Evolutionary conservation across 1,140 invertebrate species (phyloP), one percentile per base, ranked within the genome.

Genomic region (Trichogramma pretiosum): DNA sequence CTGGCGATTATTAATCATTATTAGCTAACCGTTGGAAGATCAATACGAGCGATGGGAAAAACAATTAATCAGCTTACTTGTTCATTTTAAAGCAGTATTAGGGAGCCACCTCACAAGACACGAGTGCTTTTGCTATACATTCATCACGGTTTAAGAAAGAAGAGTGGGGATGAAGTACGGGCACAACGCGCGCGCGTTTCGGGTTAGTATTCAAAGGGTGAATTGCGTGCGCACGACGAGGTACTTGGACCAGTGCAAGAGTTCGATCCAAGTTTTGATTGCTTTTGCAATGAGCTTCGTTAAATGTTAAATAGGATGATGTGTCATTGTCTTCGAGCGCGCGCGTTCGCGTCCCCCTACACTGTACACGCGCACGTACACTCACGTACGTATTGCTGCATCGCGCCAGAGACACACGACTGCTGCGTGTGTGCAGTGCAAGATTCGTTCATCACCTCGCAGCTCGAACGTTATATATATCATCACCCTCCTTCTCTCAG

Each of bases 231-330:
- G 17, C 17, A 17, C 13, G n/a, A n/a, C 2, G 38, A 34, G 14
- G 41, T 32, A 45, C 28, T 35, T 44, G 48, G 41, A 38, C 26
- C 32, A 35, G 35, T 19, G 24, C 48, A 40, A 52, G 45, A 61
- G 54, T 62, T 58, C 47, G 45, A 17, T 45, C 46, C 50, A 69
- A 71, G 63, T 71, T 68, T 68, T 68, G 64, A 69, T 68, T 71
- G 64, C 63, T 69, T 67, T 63, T 57, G 56, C 63, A 65, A 69
- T 68, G 63, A 69, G 64, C 63, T 68, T 64, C 61, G 61, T 65
- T 68, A 67, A 68, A 66, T 62, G 62, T 68, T 68, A 65, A 64
- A 62, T 57, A 60, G 52, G 56, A 62, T 62, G 61, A 68, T 62
- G 58, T 57, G 58, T 63, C 53, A 59, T 58, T 61, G 58, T 60